Percentiles rank a stretch among this genome's conserved stretches.
Evolutionary conservation across 1,140 invertebrate species (phyloP).

Genomic region (Temnothorax longispinosus): DNA sequence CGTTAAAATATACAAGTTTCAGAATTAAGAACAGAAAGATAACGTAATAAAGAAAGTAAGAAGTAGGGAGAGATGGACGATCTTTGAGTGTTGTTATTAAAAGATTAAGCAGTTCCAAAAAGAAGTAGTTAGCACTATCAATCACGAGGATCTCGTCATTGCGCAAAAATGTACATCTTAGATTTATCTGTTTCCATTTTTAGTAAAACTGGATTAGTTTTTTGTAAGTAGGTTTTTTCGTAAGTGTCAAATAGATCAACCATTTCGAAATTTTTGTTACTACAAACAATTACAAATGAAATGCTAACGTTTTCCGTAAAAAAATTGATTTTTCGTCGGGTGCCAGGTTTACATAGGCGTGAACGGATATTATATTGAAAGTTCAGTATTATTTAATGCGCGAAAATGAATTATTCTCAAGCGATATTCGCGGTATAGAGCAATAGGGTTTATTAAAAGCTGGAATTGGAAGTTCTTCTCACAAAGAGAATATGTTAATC

Average conservation of each 20-base stretch:
- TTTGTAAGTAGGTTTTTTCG: background rate
- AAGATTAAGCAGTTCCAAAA: background rate
- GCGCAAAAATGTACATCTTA: background rate
- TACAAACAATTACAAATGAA: too few species aligned
- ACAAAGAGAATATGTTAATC: background rate
- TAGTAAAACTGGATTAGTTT: background rate
- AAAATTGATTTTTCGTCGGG: too few species aligned
- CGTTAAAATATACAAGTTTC: background rate
- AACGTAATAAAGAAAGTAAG: background rate
- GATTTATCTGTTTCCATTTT: slow-evolving; percentile 4
- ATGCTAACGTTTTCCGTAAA: too few species aligned
- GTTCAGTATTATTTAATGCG: slow-evolving; percentile 23
- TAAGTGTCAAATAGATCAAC: background rate
- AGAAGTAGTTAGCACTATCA: background rate
- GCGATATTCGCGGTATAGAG: background rate
- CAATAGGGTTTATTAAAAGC: background rate
- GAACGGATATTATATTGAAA: slow-evolving; percentile 34
- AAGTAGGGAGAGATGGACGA: background rate
- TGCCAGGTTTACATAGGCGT: background rate
- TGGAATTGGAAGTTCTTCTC: background rate
- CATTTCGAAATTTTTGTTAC: too few species aligned
- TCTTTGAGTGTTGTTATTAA: background rate
- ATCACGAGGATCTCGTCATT: background rate
- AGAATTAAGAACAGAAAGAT: background rate
- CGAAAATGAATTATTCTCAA: slow-evolving; percentile 22